Conservation (phyloP, 2,888 invertebrate genomes). For the Hipparchia sbordonii region DNA sequence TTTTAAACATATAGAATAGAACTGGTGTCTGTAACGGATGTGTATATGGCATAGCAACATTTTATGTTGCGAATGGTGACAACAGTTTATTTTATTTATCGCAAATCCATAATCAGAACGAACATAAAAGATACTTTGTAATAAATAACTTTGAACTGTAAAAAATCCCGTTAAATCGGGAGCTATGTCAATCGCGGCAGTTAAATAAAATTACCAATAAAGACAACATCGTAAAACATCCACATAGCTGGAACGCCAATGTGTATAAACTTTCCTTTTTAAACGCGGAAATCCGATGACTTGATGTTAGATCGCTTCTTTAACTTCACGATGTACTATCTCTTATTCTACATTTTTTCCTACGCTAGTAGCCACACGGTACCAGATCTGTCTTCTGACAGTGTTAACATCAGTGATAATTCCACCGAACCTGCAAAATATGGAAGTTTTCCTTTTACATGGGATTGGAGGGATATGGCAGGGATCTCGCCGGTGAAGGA, state of each 20-base stretch:
- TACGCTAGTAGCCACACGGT: background rate
- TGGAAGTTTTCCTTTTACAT: conserved; percentile 39
- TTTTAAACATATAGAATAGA: too few species aligned
- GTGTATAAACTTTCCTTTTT: conserved; percentile 40
- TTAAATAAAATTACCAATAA: conserved; percentile 48
- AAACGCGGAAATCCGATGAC: conserved; percentile 39
- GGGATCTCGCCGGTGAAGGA: conserved; percentile 56
- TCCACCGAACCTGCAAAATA: conserved; percentile 29
- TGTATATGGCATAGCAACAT: background rate
- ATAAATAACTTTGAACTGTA: conserved; percentile 37
- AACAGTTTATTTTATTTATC: background rate
- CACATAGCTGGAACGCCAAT: conserved; percentile 44
- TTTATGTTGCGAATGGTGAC: background rate
- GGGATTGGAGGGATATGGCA: conserved; percentile 52
- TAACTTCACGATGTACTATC: conserved; percentile 13
- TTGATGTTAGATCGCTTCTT: conserved; percentile 20
- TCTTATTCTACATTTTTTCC: conserved; percentile 1
- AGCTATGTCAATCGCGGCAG: conserved; percentile 44
- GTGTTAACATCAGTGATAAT: background rate
- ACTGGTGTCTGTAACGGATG: background rate
- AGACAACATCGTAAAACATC: conserved; percentile 42
- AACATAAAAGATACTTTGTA: conserved; percentile 19
- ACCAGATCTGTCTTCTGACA: background rate
- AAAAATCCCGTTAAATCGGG: conserved; percentile 35
- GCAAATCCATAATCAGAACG: conserved; percentile 23